These are phyloP conservation scores for Zapus hudsonius DNA, from an alignment of 2,113 vertebrate species.

Conservation along the genomic window DNA sequence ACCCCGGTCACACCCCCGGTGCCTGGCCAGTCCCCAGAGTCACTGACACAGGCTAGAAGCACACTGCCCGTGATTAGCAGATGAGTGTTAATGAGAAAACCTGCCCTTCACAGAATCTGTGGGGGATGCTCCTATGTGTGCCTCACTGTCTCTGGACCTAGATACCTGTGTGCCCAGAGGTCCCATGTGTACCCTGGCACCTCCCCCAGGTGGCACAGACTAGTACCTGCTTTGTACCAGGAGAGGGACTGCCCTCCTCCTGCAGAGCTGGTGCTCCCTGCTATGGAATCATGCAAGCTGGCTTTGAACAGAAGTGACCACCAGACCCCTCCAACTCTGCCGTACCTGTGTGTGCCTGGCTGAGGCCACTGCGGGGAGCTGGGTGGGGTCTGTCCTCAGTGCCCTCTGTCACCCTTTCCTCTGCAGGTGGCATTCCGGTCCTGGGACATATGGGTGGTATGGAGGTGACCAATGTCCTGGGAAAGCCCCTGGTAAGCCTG, in stretches of 20 bases:
- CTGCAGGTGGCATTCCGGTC: neutral
- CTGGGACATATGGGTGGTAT: neutral
- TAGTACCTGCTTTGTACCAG: neutral
- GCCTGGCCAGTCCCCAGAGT: neutral
- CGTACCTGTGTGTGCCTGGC: neutral
- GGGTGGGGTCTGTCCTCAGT: neutral
- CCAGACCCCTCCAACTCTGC: neutral
- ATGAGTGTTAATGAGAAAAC: neutral
- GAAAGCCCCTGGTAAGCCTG: neutral
- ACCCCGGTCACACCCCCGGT: no score
- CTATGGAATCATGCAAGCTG: neutral
- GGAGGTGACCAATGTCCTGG: neutral
- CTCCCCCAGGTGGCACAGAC: neutral
- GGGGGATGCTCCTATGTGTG: neutral
- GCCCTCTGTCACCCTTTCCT: neutral
- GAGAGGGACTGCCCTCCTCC: neutral
- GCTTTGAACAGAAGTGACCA: neutral
- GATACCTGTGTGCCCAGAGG: neutral
- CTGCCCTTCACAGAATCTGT: neutral
- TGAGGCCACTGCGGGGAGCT: neutral
- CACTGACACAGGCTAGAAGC: neutral
- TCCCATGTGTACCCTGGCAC: neutral
- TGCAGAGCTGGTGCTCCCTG: neutral
- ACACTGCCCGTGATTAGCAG: neutral
- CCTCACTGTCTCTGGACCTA: no score